Evolutionary conservation across 2,797 vertebrate species (phyloP).

Genomic region (Enteromius radiatus): DNA sequence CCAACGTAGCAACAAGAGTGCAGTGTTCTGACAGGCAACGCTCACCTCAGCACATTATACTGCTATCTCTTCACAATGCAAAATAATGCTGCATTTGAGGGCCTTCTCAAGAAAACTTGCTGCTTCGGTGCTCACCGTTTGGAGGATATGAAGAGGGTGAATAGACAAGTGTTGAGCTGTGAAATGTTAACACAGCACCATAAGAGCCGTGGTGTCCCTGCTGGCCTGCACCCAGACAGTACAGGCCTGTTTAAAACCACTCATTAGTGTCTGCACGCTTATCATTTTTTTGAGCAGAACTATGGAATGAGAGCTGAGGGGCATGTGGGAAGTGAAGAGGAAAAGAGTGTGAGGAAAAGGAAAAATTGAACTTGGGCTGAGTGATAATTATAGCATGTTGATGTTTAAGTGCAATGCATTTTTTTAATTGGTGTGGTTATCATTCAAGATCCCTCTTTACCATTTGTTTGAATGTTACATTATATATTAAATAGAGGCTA

Average conservation of each 20-base stretch:
- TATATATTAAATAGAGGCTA: background rate
- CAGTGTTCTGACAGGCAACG: background rate
- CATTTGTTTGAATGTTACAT: constrained; percentile 5
- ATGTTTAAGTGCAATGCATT: constrained; percentile 1
- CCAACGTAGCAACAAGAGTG: background rate
- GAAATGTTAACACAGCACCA: constrained; percentile 48
- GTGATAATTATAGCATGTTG: background rate
- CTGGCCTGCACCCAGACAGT: constrained; percentile 40
- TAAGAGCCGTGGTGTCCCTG: constrained; percentile 42
- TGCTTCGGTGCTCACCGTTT: constrained; percentile 18
- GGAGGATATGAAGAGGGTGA: constrained; percentile 37
- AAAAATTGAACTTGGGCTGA: constrained; percentile 6
- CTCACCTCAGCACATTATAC: constrained; percentile 1
- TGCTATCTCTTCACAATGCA: background rate
- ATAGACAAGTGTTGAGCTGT: constrained; percentile 46
- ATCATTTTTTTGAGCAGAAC: constrained; percentile 51
- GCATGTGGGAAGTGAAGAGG: constrained; percentile 43
- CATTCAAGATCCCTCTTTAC: background rate
- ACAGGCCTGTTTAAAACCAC: constrained; percentile 48
- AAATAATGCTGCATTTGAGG: constrained; percentile 17
- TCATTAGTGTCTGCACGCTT: constrained; percentile 54
- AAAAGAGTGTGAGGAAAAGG: constrained; percentile 17
- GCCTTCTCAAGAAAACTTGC: constrained; percentile 22
- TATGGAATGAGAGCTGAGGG: constrained; percentile 46
- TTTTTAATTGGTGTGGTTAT: constrained; percentile 17